Conservation (phyloP, 2,797 vertebrate genomes). For the Girardinus metallicus region DNA sequence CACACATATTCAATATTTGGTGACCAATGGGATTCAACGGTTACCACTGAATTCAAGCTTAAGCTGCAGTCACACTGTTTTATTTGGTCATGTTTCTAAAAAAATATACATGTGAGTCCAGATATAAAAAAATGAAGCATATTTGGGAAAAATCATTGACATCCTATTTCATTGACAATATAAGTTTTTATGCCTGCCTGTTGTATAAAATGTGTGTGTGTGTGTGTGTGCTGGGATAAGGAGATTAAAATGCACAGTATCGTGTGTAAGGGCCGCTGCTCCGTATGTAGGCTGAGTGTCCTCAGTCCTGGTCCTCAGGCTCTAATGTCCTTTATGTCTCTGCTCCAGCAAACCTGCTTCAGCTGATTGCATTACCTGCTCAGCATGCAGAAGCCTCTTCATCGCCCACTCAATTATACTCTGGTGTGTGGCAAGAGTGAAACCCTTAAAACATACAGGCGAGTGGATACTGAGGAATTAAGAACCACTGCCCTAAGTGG, state of each 20-base stretch:
- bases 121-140: too few relatives aligned
- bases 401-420: neutral
- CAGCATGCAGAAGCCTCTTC: neutral
- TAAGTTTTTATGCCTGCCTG: too few relatives aligned
- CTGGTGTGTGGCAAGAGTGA: neutral
- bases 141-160: neutral
- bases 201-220: too few relatives aligned
- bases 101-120: too few relatives aligned
- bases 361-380: neutral
- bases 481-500: neutral
- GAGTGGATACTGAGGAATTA: neutral
- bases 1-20: too few relatives aligned
- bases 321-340: neutral
- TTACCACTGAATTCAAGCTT: neutral
- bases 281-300: neutral
- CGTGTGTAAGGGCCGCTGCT: neutral
- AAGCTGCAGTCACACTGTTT: neutral
- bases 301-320: neutral
- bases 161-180: neutral
- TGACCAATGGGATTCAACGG: too few relatives aligned
- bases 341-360: neutral
- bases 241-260: too few relatives aligned
- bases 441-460: neutral
- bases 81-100: neutral
- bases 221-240: too few relatives aligned